Evolutionary conservation across 2,888 invertebrate species (phyloP), one percentile per base, ranked within the genome.

Genomic region (Stegophylla sp.): DNA sequence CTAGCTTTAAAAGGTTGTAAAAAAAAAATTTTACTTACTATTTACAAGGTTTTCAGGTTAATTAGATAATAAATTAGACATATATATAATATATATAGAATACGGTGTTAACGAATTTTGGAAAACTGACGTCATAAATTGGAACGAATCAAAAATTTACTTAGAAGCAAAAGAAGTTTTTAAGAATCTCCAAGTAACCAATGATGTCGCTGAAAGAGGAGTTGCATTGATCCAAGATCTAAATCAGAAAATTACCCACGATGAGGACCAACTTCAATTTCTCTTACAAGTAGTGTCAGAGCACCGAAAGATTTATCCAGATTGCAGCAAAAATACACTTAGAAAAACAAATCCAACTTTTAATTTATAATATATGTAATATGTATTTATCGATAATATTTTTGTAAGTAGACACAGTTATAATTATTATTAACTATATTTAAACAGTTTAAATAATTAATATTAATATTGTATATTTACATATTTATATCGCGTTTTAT

Each of bases 281-380:
- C 34, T 53, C 20, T 53, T 15, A 67, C 53, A 69, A 77, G 67
- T 69, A 34, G 41, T 77, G 41, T 43, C 34, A 5, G 34, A 71
- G 23, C 34, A 71, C 34, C 20, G 1, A 53, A 41, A 53, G 5
- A 53, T n/a, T 13, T 51, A 69, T 69, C 28, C 17, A 26, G 34
- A n/a, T 53, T 71, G 13, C n/a, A 28, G n/a, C 12, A 43, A 23
- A 64, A 1, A 43, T 13, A 7, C 43, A 20, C 7, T 66, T 23
- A 66, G 23, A 20, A 66, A 26, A 45, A 45, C 34, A 4, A 67
- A n/a, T 48, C 17, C 17, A 26, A 48, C 15, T 7, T 67, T 67
- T 67, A 23, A 7, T 13, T 66, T 12, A 17, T 41, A 41, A 64
- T 41, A 41, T 64, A 20, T 64, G 7, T 61, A 28, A 28, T 15